Evolutionary conservation across 2,113 vertebrate species (phyloP).

Genomic region (Vicugna pacos): DNA sequence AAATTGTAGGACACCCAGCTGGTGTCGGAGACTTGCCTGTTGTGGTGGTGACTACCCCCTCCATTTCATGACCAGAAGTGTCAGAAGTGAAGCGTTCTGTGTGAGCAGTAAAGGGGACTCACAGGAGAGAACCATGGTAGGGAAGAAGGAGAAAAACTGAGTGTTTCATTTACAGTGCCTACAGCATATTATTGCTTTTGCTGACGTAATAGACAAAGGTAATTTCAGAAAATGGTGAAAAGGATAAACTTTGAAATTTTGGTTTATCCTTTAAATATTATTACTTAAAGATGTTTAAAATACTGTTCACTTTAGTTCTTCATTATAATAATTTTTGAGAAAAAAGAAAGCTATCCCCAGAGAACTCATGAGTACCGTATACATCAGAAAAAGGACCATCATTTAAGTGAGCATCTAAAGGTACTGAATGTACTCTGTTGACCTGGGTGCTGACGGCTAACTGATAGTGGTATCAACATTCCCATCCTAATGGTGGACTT

Average conservation of each 20-base stretch:
- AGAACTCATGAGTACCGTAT: background rate
- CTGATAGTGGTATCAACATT: background rate
- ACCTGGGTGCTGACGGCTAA: background rate
- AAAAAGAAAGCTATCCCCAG: background rate
- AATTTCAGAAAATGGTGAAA: conserved; percentile 21
- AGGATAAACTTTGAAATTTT: background rate
- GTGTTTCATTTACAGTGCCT: background rate
- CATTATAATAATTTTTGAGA: background rate
- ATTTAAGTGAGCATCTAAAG: background rate
- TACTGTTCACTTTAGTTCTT: conserved; percentile 18
- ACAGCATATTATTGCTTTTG: background rate
- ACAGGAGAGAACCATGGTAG: background rate
- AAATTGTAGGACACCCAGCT: background rate
- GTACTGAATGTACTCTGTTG: background rate
- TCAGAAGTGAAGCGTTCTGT: background rate
- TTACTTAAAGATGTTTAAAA: conserved; percentile 38
- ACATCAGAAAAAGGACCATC: background rate
- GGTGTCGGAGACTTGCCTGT: background rate
- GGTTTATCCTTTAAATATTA: conserved; percentile 10
- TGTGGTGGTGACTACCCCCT: background rate
- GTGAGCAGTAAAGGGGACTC: background rate
- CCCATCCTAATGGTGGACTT: background rate
- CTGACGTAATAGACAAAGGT: background rate
- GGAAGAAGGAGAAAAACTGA: background rate
- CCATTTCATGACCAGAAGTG: background rate